Evolutionary conservation across 2,113 vertebrate species (phyloP).

Genomic region (Salminus brasiliensis): DNA sequence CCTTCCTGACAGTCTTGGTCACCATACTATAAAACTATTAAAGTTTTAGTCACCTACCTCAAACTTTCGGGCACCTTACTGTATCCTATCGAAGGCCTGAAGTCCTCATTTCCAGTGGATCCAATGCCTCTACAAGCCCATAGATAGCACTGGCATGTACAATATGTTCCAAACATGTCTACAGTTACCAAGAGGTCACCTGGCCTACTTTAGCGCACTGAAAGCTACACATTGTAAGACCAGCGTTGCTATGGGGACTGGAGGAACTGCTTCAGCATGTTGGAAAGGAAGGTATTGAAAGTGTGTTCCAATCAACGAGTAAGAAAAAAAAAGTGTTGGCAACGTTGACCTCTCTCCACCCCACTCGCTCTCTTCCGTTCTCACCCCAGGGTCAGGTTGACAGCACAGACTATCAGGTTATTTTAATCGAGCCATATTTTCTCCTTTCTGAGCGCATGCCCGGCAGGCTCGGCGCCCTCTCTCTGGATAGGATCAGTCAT

Average conservation of each 20-base stretch:
- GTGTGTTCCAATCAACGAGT: conserved; percentile 22
- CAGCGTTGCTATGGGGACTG: conserved; percentile 54
- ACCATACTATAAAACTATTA: too few species aligned
- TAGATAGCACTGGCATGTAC: not conserved
- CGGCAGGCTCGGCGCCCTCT: not conserved
- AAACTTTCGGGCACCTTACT: too few species aligned
- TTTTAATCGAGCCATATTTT: conserved; percentile 41
- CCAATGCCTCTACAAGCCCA: conserved; percentile 25
- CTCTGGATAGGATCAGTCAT: conserved; percentile 30
- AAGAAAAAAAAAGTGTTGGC: conserved; percentile 25
- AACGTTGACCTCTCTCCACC: conserved; percentile 26
- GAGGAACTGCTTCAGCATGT: conserved; percentile 34
- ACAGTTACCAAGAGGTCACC: conserved; percentile 40
- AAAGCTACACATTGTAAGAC: conserved; percentile 19
- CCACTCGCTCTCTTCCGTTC: conserved; percentile 24
- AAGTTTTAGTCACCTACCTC: too few species aligned
- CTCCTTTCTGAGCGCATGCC: conserved; percentile 12
- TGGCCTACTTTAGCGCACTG: not conserved
- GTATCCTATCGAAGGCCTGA: not conserved
- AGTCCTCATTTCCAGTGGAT: conserved; percentile 15
- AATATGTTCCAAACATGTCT: conserved; percentile 28
- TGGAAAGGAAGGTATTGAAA: conserved; percentile 40
- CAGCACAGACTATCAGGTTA: conserved; percentile 13
- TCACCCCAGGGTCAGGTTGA: conserved; percentile 29
- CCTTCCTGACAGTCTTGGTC: too few species aligned